Percentiles rank a stretch among this genome's conserved stretches.
These are phyloP conservation scores for Diplosoma virens DNA, from an alignment of 23 tunicate species.

Conservation along the genomic window DNA sequence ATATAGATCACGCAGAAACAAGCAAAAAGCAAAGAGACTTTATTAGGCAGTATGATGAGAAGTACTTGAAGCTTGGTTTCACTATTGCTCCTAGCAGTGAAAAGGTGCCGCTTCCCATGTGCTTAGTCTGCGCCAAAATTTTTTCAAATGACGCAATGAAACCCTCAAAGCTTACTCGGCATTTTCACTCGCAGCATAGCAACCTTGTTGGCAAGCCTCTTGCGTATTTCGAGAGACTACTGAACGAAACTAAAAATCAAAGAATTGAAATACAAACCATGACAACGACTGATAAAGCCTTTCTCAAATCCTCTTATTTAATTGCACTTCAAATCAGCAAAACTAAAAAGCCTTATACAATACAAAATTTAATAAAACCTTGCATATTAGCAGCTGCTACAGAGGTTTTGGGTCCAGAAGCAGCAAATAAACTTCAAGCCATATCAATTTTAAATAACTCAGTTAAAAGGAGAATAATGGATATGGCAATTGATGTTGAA, in stretches of 20 bases:
- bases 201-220: constrained; percentile 47
- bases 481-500: constrained; percentile 46
- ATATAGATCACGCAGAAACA: constrained; percentile 14
- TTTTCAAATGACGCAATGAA: no score
- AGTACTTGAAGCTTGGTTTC: constrained; percentile 48
- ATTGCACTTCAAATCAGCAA: constrained; percentile 33
- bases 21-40: constrained; percentile 43
- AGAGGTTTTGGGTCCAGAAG: constrained; percentile 44
- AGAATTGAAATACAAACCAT: constrained; percentile 32
- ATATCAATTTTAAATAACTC: constrained; percentile 45
- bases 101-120: constrained; percentile 23
- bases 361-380: constrained; percentile 49
- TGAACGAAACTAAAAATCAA: constrained; percentile 44
- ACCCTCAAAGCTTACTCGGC: constrained; percentile 46
- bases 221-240: constrained; percentile 51
- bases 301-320: constrained; percentile 34
- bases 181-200: constrained; percentile 47
- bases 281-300: constrained; percentile 35
- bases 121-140: no score
- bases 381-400: constrained; percentile 46
- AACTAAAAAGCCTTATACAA: no score
- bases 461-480: constrained; percentile 46
- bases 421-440: constrained; percentile 51
- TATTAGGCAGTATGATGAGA: constrained; percentile 55
- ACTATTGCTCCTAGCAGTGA: constrained; percentile 64